Percentiles rank a stretch among this genome's conserved stretches.
phyloP scores from a whole-genome alignment of 2,113 vertebrate species.

The Forbesichthys papilliferus region DNA sequence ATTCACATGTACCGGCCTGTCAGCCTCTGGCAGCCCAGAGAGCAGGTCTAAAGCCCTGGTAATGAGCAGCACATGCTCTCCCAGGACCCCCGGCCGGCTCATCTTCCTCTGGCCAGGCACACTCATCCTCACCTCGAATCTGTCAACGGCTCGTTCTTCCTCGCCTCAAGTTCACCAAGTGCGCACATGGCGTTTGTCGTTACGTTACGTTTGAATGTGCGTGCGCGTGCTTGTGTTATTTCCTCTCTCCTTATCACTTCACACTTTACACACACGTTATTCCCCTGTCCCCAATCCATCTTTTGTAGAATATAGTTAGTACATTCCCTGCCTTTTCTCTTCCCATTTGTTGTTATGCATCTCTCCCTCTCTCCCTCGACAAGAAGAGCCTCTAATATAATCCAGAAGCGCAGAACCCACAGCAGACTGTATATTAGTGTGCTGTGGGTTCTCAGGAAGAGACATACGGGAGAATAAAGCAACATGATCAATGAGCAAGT shows the following conservation, averaged over 20 bases:
- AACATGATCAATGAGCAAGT: not conserved
- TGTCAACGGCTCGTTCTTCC: conserved; percentile 42
- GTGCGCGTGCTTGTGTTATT: conserved; percentile 22
- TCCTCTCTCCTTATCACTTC: conserved; percentile 14
- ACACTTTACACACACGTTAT: conserved; percentile 16
- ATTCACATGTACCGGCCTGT: conserved; percentile 41
- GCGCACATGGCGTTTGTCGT: conserved; percentile 4
- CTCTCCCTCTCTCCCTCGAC: conserved; percentile 10
- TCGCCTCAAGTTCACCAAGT: conserved; percentile 17
- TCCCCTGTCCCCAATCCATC: conserved; percentile 17
- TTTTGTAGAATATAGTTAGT: conserved; percentile 5
- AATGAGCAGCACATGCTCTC: conserved; percentile 72
- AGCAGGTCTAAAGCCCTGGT: conserved; percentile 61
- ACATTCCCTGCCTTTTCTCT: conserved; percentile 8
- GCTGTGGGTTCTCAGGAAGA: not conserved
- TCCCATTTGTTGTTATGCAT: conserved; percentile 14
- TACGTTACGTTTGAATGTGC: not conserved
- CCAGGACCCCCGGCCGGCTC: conserved; percentile 48
- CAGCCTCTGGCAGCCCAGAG: conserved; percentile 50
- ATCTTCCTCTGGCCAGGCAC: conserved; percentile 63
- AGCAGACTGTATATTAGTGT: not conserved
- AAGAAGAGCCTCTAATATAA: conserved; percentile 25
- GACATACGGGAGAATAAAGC: not conserved
- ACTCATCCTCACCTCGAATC: conserved; percentile 55
- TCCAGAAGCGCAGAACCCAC: conserved; percentile 18